Conservation (phyloP, 2,113 vertebrate genomes). For the Miniopterus natalensis region DNA sequence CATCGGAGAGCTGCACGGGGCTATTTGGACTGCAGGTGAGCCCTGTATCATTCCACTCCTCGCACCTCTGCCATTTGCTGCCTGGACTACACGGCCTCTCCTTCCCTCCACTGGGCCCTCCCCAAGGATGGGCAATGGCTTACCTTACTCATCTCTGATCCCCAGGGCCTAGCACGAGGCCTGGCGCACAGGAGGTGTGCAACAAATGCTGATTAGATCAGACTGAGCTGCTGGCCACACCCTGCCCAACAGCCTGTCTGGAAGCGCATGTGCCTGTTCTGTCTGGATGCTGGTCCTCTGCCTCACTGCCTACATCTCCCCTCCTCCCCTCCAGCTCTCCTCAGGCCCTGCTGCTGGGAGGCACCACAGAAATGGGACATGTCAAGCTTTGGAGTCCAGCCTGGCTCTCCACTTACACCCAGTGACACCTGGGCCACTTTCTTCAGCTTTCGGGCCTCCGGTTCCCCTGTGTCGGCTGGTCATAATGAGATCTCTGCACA, state of each 20-base stretch:
- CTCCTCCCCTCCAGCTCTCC: not conserved
- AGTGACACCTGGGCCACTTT: not conserved
- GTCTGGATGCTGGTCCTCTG: not conserved
- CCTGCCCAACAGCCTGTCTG: not conserved
- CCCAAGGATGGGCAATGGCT: not conserved
- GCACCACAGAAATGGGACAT: not conserved
- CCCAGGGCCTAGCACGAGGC: accelerated
- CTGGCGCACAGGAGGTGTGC: not conserved
- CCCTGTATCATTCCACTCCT: not conserved
- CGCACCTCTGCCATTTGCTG: accelerated
- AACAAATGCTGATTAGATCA: not conserved
- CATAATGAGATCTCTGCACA: not conserved
- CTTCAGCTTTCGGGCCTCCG: not conserved
- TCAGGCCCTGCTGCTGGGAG: not conserved
- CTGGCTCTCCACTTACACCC: not conserved
- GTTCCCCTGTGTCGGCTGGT: not conserved
- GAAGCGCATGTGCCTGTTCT: not conserved
- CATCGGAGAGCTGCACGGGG: accelerated
- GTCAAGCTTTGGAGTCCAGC: not conserved
- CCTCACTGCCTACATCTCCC: accelerated
- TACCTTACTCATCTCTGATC: not conserved
- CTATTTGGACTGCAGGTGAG: not conserved
- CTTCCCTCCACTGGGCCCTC: accelerated
- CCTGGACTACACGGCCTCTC: not conserved
- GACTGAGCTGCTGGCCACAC: not conserved